Evolutionary conservation across 2,797 vertebrate species (phyloP), one percentile per base, ranked within the genome.

Genomic region (Lithobates pipiens): DNA sequence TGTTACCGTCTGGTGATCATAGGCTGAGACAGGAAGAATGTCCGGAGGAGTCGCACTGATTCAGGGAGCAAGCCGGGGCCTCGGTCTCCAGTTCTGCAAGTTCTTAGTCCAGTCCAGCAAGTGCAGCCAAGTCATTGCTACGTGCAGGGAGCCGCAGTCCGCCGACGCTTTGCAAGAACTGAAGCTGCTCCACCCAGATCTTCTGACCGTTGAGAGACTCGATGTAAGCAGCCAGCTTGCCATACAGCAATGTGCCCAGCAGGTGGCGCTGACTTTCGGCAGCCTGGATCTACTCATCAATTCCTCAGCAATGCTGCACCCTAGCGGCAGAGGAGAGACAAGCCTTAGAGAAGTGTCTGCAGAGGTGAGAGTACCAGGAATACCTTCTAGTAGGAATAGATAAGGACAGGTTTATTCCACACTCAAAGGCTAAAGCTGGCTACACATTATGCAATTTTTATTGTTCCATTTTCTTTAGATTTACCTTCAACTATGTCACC

Each of bases 271-370:
- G 72, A 82, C 23, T 4, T 93, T 91, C 69, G 92, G 92, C 4
- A 88, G 90, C 11, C 79, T 95, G 80, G 95, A 95, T 74, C 89
- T 94, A 36, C 76, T 95, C 0, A 84, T 95, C 29, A 95, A 95
- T 90, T 91, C 88, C 9, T 89, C 94, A 0, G 95, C 93, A 6
- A 88, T 95, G 89, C 92, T 95, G 77, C 95, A 94, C 9, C 93
- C 94, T 0, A 92, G 93, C 0, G 93, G 93, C 0, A 94, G 91
- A 88, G 95, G 95, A 72, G 94, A 95, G 86, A 95, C 93, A 3
- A 94, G 94, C 54, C 89, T 95, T 57, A 89, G 91, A 27, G 94
- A 95, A 5, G 92, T 95, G 10, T 91, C 93, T 16, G 91, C 93
- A 25, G 88, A 93, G 91, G 94, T 94, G 69, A 77, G 81, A 10